Evolutionary conservation across 2,888 invertebrate genomes (phyloP), one percentile per base, ranked within the genome.

Genomic region (Gerris lacustris): DNA sequence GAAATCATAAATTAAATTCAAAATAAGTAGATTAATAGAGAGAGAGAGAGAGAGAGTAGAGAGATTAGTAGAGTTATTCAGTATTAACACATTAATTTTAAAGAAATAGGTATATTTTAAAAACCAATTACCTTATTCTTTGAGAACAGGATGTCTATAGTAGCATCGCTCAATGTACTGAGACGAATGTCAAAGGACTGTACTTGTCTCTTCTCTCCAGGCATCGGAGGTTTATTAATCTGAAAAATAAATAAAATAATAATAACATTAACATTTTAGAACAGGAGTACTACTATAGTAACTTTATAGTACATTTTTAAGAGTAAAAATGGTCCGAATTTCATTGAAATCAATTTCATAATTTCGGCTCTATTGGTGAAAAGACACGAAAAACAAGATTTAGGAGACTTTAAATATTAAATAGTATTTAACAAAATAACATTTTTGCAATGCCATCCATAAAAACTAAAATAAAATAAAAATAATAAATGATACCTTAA

Each of bases 141-240:
- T 31, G 96, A 95, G 81, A 99, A 99, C 45, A 98, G 84, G 76
- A 98, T 90, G 80, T 99, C 98, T 75, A 98, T 90, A 0, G 96
- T 95, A 0, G 96, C 93, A 80, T 96, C 95, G 77, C 92, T 91
- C 69, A 96, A 83, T 68, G 94, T 92, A 72, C 93, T 92, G 67
- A 98, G 82, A 75, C 95, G 87, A 68, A 97, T 89, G 79, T 97
- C 96, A 81, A 97, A 96, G 0, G 92, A 91, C 78, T 94, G 92
- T 80, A 91, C 93, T 78, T 90, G 89, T 74, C 97, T 84, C 78
- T 89, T 85, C 77, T 96, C 94, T 1, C 96, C 96, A 0, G 95
- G 91, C 78, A 88, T 86, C 0, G 94, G 92, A 66, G 89, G 86
- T 72, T 89, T 87, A 0, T 94, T 93, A 1, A 92, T 79, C 77